Conservation (phyloP, 1,140 invertebrate species). For the Nebria ingens region DNA sequence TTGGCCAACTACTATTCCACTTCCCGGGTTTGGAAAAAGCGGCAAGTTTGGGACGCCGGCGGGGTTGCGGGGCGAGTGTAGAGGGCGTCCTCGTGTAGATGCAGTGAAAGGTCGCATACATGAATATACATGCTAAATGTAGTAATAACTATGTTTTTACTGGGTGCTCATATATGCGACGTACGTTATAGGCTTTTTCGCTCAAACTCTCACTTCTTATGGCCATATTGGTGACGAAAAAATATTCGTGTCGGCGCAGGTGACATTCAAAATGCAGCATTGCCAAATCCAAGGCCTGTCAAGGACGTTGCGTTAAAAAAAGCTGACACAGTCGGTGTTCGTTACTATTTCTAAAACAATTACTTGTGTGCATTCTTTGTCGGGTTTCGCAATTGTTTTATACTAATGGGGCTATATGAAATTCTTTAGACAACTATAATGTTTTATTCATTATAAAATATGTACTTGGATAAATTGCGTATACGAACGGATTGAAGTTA, state of each 20-base stretch:
- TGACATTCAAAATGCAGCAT: not conserved
- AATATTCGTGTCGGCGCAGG: not conserved
- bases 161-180: too few species aligned
- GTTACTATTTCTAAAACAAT: not conserved
- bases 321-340: not conserved
- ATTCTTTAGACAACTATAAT: too few species aligned
- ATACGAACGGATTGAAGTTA: too few species aligned
- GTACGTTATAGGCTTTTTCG: too few species aligned
- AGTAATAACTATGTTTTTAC: too few species aligned
- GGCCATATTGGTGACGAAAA: too few species aligned
- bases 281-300: not conserved
- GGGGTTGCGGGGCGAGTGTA: not conserved
- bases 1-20: conserved; percentile 19
- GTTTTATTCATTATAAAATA: too few species aligned
- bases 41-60: not conserved
- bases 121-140: too few species aligned
- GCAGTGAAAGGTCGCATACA: not conserved
- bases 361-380: too few species aligned
- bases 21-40: conserved; percentile 11
- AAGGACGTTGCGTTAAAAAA: not conserved
- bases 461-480: too few species aligned
- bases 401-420: too few species aligned
- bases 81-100: not conserved
- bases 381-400: too few species aligned
- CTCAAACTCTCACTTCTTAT: not conserved